phyloP scores from a whole-genome alignment of 2,113 vertebrate genomes.

The Halcyon malimbica region DNA sequence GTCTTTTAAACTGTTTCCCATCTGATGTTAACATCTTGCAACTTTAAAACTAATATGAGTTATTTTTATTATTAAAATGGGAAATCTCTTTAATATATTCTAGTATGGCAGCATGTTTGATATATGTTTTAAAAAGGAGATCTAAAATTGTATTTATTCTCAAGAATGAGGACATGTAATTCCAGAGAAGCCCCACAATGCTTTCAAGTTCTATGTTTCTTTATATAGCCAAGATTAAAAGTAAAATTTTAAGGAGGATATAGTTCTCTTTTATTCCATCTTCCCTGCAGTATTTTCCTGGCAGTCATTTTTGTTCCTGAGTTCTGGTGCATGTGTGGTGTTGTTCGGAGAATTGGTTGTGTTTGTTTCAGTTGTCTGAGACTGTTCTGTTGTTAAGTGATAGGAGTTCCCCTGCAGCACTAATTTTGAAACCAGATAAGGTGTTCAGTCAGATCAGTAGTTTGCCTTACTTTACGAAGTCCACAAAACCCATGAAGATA shows the following conservation, averaged over 20 bases:
- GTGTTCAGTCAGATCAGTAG: neutral
- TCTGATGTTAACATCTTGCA: conserved; percentile 65
- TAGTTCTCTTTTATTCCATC: neutral
- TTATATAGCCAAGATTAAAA: conserved; percentile 41
- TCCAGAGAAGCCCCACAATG: conserved; percentile 1
- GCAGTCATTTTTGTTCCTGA: neutral
- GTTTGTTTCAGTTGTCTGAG: neutral
- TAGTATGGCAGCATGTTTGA: conserved; percentile 38
- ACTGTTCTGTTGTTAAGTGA: neutral
- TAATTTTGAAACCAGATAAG: neutral
- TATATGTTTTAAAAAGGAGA: conserved; percentile 34
- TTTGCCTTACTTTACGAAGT: neutral
- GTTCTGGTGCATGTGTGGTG: neutral
- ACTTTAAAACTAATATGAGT: conserved; percentile 55
- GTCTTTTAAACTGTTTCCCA: conserved; percentile 70
- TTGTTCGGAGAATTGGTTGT: neutral
- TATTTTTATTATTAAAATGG: conserved; percentile 65
- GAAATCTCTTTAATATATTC: conserved; percentile 31
- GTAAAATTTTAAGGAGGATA: conserved; percentile 15
- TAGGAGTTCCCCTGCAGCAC: neutral
- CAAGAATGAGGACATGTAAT: neutral
- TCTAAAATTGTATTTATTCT: conserved; percentile 51
- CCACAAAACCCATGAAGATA: neutral
- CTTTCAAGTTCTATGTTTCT: conserved; percentile 42
- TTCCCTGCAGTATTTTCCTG: neutral